phyloP scores from a whole-genome alignment of 2,797 vertebrate genomes.

The Steatocranus sp. region DNA sequence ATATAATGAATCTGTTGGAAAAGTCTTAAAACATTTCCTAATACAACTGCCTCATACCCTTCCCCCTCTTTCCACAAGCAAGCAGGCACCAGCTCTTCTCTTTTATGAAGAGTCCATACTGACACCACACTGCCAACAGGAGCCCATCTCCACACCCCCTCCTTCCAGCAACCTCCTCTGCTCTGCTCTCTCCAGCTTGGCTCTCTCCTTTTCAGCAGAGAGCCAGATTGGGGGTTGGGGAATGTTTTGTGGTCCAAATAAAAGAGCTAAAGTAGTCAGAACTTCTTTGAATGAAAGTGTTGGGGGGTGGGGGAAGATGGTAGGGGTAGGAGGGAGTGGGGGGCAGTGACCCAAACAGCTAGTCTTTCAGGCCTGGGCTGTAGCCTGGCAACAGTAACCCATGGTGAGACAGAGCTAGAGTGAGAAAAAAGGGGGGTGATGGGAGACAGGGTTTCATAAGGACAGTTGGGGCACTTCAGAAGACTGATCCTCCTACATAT shows the following conservation, averaged over 20 bases:
- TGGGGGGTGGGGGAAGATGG: slow-evolving; percentile 23
- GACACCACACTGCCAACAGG: slow-evolving; percentile 77
- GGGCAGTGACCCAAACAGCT: slow-evolving; percentile 81
- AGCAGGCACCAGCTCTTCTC: slow-evolving; percentile 54
- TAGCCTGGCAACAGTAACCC: slow-evolving; percentile 87
- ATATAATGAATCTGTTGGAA: slow-evolving; percentile 7
- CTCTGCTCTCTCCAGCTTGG: slow-evolving; percentile 55
- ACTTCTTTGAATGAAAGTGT: slow-evolving; percentile 79
- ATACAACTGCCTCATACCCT: neutral
- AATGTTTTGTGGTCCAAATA: slow-evolving; percentile 82
- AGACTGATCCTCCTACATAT: slow-evolving; percentile 40
- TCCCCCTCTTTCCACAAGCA: slow-evolving; percentile 21
- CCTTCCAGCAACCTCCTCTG: slow-evolving; percentile 62
- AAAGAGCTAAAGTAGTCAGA: slow-evolving; percentile 85
- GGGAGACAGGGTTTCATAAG: slow-evolving; percentile 69
- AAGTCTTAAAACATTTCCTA: slow-evolving; percentile 30
- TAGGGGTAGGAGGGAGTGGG: slow-evolving; percentile 14
- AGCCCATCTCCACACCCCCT: slow-evolving; percentile 55
- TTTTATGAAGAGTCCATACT: slow-evolving; percentile 69
- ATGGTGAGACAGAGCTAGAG: slow-evolving; percentile 69
- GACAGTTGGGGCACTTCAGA: slow-evolving; percentile 71
- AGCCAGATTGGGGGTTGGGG: slow-evolving; percentile 79
- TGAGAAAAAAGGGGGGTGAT: slow-evolving; percentile 48
- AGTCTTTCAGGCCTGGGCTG: slow-evolving; percentile 80
- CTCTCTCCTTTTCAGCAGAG: slow-evolving; percentile 73